Conservation (phyloP, 2,888 invertebrate species). For the Diadegma fenestrale region DNA sequence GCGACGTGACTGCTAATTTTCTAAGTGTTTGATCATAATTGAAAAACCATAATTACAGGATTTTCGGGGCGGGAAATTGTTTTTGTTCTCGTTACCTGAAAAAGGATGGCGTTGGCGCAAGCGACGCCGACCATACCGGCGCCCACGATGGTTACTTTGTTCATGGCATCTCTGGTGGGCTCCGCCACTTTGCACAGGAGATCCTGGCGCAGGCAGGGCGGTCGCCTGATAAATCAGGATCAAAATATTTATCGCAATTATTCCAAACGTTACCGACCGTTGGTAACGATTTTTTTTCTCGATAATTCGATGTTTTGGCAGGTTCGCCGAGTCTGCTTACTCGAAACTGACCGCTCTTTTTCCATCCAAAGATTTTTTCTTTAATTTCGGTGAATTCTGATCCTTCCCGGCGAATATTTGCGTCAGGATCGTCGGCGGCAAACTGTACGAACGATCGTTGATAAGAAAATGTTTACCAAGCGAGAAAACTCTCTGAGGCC, state of each 20-base stretch:
- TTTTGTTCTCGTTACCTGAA: constrained; percentile 85
- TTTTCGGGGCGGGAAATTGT: neutral
- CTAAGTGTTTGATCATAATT: constrained; percentile 77
- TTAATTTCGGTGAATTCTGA: constrained; percentile 54
- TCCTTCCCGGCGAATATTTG: constrained; percentile 67
- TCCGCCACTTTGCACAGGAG: constrained; percentile 80
- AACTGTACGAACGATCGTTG: constrained; percentile 41
- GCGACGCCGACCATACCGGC: constrained; percentile 89
- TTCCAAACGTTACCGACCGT: constrained; percentile 1
- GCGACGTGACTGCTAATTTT: constrained; percentile 87
- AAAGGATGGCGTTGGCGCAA: constrained; percentile 87
- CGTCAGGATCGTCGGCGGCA: constrained; percentile 73
- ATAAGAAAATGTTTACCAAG: constrained; percentile 41
- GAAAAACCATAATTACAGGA: neutral
- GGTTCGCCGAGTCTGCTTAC: constrained; percentile 71
- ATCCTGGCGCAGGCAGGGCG: constrained; percentile 78
- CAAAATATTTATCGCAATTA: constrained; percentile 4
- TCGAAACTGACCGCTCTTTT: constrained; percentile 75
- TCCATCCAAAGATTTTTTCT: constrained; percentile 64
- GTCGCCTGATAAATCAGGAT: constrained; percentile 46
- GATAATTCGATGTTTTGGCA: neutral
- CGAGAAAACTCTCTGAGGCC: constrained; percentile 5
- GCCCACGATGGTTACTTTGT: constrained; percentile 88
- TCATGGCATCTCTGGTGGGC: constrained; percentile 80
- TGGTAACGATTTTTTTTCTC: constrained; percentile 15